A percentile compares a stretch with the other conserved stretches of the same genome.
Evolutionary conservation across 1,140 invertebrate species (phyloP).

Genomic region (Leptopilina clavipes): DNA sequence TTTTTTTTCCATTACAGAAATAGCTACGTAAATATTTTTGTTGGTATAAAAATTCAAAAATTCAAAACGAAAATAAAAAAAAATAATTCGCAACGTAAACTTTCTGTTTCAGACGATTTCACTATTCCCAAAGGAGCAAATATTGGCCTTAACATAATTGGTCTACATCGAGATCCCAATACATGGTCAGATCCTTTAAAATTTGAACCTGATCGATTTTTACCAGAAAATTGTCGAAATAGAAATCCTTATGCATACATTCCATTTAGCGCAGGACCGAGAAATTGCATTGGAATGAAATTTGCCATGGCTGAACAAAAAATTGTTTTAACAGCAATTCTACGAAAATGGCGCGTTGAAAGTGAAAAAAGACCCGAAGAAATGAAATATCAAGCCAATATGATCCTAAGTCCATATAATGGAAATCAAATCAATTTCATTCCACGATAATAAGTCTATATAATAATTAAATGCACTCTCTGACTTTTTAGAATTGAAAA

Average conservation of each 20-base stretch:
- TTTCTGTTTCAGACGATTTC: slow-evolving; percentile 47
- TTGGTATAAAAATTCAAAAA: too few species aligned
- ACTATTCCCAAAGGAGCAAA: slow-evolving; percentile 69
- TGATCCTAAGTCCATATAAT: slow-evolving; percentile 61
- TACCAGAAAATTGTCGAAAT: slow-evolving; percentile 69
- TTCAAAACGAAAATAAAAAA: too few species aligned
- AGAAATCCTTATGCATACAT: slow-evolving; percentile 74
- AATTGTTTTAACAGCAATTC: slow-evolving; percentile 72
- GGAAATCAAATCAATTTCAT: slow-evolving; percentile 49
- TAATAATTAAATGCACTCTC: too few species aligned
- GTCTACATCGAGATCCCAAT: slow-evolving; percentile 78
- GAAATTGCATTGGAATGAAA: slow-evolving; percentile 79
- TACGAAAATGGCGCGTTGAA: slow-evolving; percentile 76
- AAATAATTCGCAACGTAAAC: too few species aligned
- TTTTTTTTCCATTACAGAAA: too few species aligned
- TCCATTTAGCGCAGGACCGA: slow-evolving; percentile 79
- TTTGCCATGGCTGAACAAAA: slow-evolving; percentile 77
- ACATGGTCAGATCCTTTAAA: slow-evolving; percentile 77
- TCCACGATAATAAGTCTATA: too few species aligned
- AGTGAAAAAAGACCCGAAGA: slow-evolving; percentile 61
- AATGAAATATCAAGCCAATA: slow-evolving; percentile 50
- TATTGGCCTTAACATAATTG: slow-evolving; percentile 67
- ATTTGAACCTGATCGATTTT: slow-evolving; percentile 80
- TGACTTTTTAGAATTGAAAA: too few species aligned
- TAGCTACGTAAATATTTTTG: too few species aligned